Evolutionary conservation across 53 echinoderm and acorn worm genomes (phyloP).

Genomic region (Echinometra lucunter): DNA sequence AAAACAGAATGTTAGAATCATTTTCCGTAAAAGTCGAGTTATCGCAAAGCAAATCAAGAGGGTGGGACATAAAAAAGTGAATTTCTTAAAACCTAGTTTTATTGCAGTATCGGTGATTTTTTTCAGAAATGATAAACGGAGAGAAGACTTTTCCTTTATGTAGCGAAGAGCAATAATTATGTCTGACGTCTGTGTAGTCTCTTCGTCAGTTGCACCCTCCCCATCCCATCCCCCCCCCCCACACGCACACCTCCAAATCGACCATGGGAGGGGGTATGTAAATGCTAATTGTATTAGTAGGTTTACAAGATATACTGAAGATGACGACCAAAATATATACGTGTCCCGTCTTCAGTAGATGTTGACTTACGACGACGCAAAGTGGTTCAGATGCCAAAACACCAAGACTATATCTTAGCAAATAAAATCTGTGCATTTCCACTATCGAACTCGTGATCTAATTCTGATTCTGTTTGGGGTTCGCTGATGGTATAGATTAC

Average conservation of each 20-base stretch:
- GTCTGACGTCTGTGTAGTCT: too few species aligned
- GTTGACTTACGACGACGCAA: background rate
- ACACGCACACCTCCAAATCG: too few species aligned
- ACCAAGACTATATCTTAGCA: background rate
- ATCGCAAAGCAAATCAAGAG: background rate
- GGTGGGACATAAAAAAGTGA: too few species aligned
- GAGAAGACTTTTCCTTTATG: too few species aligned
- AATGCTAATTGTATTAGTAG: background rate
- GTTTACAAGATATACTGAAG: background rate
- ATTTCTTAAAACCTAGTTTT: too few species aligned
- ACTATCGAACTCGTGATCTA: background rate
- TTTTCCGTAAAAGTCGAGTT: background rate
- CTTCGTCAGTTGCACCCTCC: too few species aligned
- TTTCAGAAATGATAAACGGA: too few species aligned
- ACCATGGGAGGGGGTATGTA: too few species aligned
- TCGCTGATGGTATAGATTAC: background rate
- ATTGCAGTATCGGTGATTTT: too few species aligned
- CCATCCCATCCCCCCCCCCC: too few species aligned
- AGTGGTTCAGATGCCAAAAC: background rate
- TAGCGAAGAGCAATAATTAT: too few species aligned
- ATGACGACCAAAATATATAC: too few species aligned
- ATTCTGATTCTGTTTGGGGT: background rate
- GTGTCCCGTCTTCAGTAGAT: background rate
- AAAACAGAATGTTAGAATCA: background rate
- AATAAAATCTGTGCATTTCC: background rate